These are phyloP conservation scores for Harpalus rubripes DNA, from an alignment of 2,888 invertebrate species.

Conservation along the genomic window DNA sequence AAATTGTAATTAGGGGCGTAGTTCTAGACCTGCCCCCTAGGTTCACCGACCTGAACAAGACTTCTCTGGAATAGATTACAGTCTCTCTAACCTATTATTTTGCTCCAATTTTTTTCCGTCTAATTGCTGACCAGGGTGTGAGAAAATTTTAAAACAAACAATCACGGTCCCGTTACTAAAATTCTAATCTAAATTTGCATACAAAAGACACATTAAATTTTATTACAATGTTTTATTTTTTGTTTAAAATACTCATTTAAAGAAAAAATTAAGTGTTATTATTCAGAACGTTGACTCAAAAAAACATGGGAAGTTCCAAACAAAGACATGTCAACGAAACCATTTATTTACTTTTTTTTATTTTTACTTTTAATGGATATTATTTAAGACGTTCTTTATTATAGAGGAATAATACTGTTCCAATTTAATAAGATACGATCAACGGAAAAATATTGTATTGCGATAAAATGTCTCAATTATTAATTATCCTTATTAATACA, in stretches of 20 bases:
- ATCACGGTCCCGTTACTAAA: conserved; percentile 30
- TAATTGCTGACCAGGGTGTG: conserved; percentile 17
- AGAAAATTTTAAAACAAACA: conserved; percentile 36
- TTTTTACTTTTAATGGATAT: too few relatives aligned
- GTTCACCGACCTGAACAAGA: conserved; percentile 25
- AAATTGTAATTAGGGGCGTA: conserved; percentile 66
- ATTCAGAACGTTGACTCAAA: conserved; percentile 41
- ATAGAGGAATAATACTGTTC: too few relatives aligned
- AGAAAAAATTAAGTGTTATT: conserved; percentile 4
- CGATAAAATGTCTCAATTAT: too few relatives aligned
- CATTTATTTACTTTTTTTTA: too few relatives aligned
- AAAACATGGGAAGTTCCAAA: conserved; percentile 9
- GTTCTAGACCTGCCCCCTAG: not conserved
- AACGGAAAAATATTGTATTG: too few relatives aligned
- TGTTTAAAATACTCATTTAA: conserved; percentile 16
- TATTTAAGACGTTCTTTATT: too few relatives aligned
- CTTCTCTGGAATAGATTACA: conserved; percentile 24
- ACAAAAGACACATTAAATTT: conserved; percentile 49
- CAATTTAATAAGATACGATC: too few relatives aligned
- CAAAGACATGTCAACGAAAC: not conserved
- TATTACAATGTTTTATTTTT: conserved; percentile 23
- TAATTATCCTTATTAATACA: too few relatives aligned
- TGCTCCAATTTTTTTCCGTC: conserved; percentile 9
- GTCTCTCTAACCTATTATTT: conserved; percentile 17
- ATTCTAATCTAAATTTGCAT: conserved; percentile 44